Conservation (phyloP, 2,888 invertebrate genomes). For the Bibio marci region DNA sequence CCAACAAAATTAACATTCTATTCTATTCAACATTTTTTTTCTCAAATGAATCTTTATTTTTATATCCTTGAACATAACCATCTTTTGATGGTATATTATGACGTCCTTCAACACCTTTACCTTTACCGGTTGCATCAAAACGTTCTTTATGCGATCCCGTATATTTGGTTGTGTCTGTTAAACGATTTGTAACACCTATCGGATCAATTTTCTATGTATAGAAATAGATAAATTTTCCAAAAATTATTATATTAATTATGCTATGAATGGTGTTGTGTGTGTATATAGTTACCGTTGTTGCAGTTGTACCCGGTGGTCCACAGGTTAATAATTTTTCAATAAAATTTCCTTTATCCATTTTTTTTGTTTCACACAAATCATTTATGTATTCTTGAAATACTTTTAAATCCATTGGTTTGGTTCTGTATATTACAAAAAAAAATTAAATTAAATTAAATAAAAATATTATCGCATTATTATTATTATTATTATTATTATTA, state of each 20-base stretch:
- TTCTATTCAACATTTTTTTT: constrained; percentile 13
- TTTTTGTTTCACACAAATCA: constrained; percentile 44
- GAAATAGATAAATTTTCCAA: too few relatives aligned
- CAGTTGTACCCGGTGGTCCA: constrained; percentile 36
- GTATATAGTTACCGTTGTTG: constrained; percentile 11
- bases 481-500: too few relatives aligned
- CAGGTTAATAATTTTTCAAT: constrained; percentile 41
- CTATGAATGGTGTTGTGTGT: too few relatives aligned
- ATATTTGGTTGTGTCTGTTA: constrained; percentile 72
- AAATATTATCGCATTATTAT: too few relatives aligned
- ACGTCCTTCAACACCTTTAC: constrained; percentile 44
- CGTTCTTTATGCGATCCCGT: constrained; percentile 78
- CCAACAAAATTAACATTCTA: too few relatives aligned
- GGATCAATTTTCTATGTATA: background rate
- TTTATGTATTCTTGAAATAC: constrained; percentile 40
- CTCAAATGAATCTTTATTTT: constrained; percentile 41
- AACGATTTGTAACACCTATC: constrained; percentile 35
- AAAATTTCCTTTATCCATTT: constrained; percentile 38
- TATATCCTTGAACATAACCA: constrained; percentile 48
- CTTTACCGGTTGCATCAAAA: constrained; percentile 47
- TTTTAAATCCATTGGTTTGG: constrained; percentile 21
- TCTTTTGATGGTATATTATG: constrained; percentile 34
- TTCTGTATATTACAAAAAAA: too few relatives aligned
- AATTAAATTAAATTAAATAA: too few relatives aligned
- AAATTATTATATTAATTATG: too few relatives aligned